Conservation (phyloP, 2,113 vertebrate genomes). For the Gallinago jamesoni region DNA sequence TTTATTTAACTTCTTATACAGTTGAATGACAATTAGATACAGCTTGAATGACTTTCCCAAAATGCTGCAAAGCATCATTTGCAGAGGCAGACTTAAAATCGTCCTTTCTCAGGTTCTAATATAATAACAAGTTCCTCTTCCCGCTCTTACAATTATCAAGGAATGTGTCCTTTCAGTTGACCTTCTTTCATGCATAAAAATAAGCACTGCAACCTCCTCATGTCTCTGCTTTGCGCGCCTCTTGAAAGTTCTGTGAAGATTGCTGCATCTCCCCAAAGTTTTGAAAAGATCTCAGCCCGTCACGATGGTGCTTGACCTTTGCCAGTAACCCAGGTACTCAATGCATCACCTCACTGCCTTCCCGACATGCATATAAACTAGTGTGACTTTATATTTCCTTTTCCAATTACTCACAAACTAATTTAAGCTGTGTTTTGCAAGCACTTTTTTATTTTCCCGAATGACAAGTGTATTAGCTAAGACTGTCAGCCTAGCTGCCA, state of each 20-base stretch:
- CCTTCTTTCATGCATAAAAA: background rate
- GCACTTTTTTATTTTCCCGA: conserved; percentile 54
- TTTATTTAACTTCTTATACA: conserved; percentile 14
- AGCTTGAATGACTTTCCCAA: background rate
- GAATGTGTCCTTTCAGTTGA: background rate
- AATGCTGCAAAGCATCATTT: background rate
- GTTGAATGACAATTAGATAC: background rate
- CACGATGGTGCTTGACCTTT: background rate
- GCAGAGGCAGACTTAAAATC: background rate
- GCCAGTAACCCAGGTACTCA: background rate
- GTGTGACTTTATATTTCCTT: conserved; percentile 66
- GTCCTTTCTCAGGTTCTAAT: background rate
- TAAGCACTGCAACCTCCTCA: background rate
- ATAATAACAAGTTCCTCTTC: background rate
- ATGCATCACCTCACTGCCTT: background rate
- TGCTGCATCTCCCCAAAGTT: background rate
- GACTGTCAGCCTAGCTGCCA: conserved; percentile 54
- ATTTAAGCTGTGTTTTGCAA: conserved; percentile 67
- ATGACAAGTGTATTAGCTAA: conserved; percentile 72
- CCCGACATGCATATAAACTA: background rate
- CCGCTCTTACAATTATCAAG: background rate
- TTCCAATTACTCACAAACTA: conserved; percentile 59
- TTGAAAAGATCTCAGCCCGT: background rate
- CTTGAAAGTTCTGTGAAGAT: background rate
- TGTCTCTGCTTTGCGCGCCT: background rate